Base-by-base conservation (phyloP, 2,113 vertebrate species). In the Psilopogon haemacephalus region DNA sequence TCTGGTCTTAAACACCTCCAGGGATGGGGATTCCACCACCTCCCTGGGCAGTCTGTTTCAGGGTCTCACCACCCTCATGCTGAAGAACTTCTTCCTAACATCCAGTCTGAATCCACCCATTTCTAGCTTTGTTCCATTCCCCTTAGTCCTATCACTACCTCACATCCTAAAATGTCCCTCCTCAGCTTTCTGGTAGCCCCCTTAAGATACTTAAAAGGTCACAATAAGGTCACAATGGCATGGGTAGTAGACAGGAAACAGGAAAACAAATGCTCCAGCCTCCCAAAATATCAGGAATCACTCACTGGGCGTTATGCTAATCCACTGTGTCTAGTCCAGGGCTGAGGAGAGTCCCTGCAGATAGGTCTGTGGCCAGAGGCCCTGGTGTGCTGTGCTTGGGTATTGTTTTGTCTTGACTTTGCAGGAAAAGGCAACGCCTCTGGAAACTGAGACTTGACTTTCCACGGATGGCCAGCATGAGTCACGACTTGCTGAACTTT, bases 261-360 rank as follows among this genome's bases (percentile, higher is more conserved):
- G 26, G 33, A 20, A 32, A 89, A 21, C 10, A 64, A 70, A 84
- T 20, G 3, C 2, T 81, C 44, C 58, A 64, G 12, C 14, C 32
- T 84, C 15, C 11, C 27, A 1, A 63, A 93, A 52, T 64, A 40
- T 40, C 19, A 50, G 21, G 27, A 74, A n/a, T 3, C 8, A 32
- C 15, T 56, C 68, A 32, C 6, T n/a, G 11, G 8, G 28, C 21
- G 73, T n/a, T 38, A 28, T 54, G 32, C 11, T 58, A 65, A 50
- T 17, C 5, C 28, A 28, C n/a, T 0, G 0, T n/a, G 28, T 8
- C 26, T 65, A 30, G 30, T 44, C 68, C 19, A 48, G 37, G 12
- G 23, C 44, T 33, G 27, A 60, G 21, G 26, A 58, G 15, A 15
- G 42, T 60, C 35, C 20, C 14, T 56, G 33, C 18, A 54, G 52